phyloP scores from a whole-genome alignment of 92 coral and sea anemone species.

The Zoanthus sociatus region DNA sequence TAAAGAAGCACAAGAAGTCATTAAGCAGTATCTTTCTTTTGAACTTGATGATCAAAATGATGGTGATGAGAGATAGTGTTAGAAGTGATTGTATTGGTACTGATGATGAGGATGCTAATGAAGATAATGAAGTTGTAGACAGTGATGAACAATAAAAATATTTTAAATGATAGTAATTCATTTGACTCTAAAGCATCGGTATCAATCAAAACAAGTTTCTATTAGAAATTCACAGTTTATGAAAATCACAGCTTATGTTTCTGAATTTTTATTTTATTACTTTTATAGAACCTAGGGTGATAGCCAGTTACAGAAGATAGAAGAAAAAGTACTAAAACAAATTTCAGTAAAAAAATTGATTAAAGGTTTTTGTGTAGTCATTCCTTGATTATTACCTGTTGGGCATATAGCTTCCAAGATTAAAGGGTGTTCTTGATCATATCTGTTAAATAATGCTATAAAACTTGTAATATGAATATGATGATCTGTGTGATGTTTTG shows the following conservation, averaged over 20 bases:
- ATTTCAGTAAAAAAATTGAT: constrained; percentile 1
- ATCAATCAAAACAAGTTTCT: constrained; percentile 20
- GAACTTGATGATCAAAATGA: no score
- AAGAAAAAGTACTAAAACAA: constrained; percentile 20
- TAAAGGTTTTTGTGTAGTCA: constrained; percentile 13
- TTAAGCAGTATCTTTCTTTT: no score
- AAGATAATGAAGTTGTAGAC: no score
- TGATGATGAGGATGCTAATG: no score
- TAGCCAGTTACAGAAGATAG: constrained; percentile 20
- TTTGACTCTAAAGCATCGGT: not conserved
- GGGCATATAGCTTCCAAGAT: constrained; percentile 11
- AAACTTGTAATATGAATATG: constrained; percentile 19
- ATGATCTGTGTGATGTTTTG: constrained; percentile 16
- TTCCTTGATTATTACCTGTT: constrained; percentile 19
- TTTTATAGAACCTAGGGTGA: constrained; percentile 22
- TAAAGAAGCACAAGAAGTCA: no score
- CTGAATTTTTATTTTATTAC: constrained; percentile 21
- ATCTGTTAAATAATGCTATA: constrained; percentile 9
- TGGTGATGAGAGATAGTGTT: no score
- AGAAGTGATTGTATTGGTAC: no score
- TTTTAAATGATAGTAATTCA: no score
- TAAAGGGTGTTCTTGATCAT: constrained; percentile 17
- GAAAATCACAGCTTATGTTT: constrained; percentile 17
- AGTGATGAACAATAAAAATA: no score
- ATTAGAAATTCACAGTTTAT: constrained; percentile 12